phyloP scores from a whole-genome alignment of 2,113 vertebrate species.

The Lycaon pictus region DNA sequence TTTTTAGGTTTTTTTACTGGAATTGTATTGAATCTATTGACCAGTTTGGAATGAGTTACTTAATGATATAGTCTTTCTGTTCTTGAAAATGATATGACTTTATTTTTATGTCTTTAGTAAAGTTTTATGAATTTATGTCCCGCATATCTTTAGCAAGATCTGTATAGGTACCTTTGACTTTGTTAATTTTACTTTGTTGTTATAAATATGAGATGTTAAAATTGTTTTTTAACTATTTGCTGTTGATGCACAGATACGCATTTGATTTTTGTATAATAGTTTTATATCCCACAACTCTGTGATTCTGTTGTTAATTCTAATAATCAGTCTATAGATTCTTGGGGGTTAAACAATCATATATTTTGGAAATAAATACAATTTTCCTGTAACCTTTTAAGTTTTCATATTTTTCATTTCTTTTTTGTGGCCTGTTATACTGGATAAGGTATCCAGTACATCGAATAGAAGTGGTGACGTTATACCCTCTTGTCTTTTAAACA shows the following conservation, averaged over 20 bases:
- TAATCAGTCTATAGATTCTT: background rate
- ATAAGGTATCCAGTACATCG: background rate
- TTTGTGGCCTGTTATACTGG: background rate
- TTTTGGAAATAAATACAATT: slow-evolving; percentile 52
- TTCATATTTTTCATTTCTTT: background rate
- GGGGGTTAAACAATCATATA: background rate
- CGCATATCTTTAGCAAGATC: background rate
- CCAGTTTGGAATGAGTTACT: background rate
- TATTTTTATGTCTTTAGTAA: slow-evolving; percentile 36
- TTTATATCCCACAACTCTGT: background rate
- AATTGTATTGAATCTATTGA: slow-evolving; percentile 1
- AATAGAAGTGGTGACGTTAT: background rate
- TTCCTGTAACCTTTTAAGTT: background rate
- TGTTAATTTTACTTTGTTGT: background rate
- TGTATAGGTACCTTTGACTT: background rate
- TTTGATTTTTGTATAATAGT: slow-evolving; percentile 41
- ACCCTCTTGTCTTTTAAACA: background rate
- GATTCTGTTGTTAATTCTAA: background rate
- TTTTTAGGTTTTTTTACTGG: background rate
- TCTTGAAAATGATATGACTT: background rate
- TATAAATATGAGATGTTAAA: background rate
- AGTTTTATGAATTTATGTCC: slow-evolving; percentile 2
- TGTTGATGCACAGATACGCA: background rate
- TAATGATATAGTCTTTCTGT: background rate
- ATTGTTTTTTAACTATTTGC: background rate